These are phyloP conservation scores for Epizoanthus scotinus DNA, from an alignment of 92 coral and sea anemone species.

Conservation along the genomic window DNA sequence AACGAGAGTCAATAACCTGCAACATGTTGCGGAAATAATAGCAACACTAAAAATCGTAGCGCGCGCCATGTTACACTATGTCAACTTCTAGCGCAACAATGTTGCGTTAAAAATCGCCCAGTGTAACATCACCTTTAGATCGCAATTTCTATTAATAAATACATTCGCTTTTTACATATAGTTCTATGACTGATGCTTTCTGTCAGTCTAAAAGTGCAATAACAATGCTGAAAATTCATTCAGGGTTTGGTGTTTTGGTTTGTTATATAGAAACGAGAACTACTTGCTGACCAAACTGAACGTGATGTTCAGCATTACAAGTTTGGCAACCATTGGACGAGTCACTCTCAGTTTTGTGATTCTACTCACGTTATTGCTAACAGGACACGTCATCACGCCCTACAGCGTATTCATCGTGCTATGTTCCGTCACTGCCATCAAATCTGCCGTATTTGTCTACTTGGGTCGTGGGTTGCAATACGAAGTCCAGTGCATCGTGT, in stretches of 20 bases:
- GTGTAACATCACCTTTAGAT: too few species aligned
- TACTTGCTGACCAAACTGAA: not conserved
- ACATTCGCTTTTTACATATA: too few species aligned
- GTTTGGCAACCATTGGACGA: not conserved
- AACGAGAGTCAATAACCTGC: too few species aligned
- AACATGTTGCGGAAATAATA: too few species aligned
- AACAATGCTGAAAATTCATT: too few species aligned
- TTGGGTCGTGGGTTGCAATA: slow-evolving; percentile 9
- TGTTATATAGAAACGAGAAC: not conserved
- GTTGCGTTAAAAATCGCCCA: too few species aligned
- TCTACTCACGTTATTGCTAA: not conserved
- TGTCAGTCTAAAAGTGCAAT: too few species aligned
- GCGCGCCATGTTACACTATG: too few species aligned
- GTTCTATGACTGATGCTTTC: too few species aligned
- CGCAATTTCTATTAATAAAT: too few species aligned
- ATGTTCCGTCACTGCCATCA: not conserved
- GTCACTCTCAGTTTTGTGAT: not conserved
- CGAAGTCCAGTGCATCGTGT: not conserved
- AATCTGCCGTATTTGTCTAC: not conserved
- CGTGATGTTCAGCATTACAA: not conserved
- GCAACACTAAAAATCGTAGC: too few species aligned
- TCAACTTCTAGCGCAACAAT: too few species aligned
- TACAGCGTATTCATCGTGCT: not conserved
- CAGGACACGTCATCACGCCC: not conserved
- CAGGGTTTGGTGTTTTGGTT: not conserved